Evolutionary conservation across 1,140 invertebrate genomes (phyloP).

Genomic region (Acyrthosiphon pisum): DNA sequence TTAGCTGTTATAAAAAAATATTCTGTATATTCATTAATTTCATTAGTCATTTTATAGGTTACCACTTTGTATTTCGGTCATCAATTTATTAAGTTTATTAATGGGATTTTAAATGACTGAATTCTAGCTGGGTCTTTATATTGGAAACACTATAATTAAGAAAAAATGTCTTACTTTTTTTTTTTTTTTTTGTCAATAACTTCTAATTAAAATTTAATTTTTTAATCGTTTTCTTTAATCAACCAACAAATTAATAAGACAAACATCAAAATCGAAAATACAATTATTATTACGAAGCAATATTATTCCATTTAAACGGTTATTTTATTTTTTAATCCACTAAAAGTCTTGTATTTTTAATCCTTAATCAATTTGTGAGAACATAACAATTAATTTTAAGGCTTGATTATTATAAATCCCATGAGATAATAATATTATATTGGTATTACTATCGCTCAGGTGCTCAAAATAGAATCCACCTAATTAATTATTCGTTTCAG

Average conservation of each 20-base stretch:
- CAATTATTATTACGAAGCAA: neutral
- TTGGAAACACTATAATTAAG: neutral
- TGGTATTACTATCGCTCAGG: neutral
- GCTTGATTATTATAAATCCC: neutral
- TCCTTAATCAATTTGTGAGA: neutral
- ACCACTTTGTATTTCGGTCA: neutral
- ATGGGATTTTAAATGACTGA: neutral
- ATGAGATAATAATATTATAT: neutral
- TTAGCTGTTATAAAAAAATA: neutral
- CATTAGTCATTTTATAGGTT: neutral
- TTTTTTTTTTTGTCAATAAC: neutral
- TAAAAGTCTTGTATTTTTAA: neutral
- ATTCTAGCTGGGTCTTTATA: neutral
- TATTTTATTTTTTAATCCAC: neutral
- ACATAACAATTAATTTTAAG: neutral
- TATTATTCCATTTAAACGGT: neutral
- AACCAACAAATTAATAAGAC: neutral
- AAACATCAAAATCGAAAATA: neutral
- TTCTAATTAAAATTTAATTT: neutral
- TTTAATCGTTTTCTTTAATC: neutral
- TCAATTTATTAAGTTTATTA: neutral
- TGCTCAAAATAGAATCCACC: neutral
- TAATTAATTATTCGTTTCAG: neutral
- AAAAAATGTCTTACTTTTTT: neutral
- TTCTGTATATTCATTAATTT: too few species aligned